Evolutionary conservation across 2,797 vertebrate genomes (phyloP), one percentile per base, ranked within the genome.

Genomic region (Sternotherus odoratus): DNA sequence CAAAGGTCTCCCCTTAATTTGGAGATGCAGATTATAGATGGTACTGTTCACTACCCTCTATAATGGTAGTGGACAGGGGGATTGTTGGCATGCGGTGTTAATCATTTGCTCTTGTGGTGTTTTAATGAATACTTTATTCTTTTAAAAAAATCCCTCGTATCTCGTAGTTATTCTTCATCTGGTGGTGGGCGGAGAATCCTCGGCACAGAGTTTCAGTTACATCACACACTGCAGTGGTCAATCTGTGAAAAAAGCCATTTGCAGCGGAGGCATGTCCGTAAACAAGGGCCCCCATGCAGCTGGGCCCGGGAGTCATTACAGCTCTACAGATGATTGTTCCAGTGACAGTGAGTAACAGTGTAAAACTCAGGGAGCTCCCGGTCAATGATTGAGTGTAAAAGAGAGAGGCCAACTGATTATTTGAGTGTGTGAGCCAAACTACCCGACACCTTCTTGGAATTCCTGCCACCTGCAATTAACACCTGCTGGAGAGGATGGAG

Each of bases 1-100:
- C 74, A 85, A 46, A 87, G 60, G 3, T 92, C 86, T 93, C 74
- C 23, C 11, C 30, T 83, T 93, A 57, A 66, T 77, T 72, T 66
- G 21, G 3, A 39, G 15, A 10, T 12, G 87, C 74, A 5, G 0
- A 5, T 82, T 94, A 50, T 36, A 84, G 51, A 33, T 72, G 3
- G 2, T 57, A 50, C 13, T 80, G 9, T 28, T 91, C 36, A 72
- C 89, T 43, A 43, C 43, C 43, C 5, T 43, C 43, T 43, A 43
- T 43, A 43, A 43, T 43, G 43, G 43, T 5, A 43, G 43, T 43
- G 43, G 8, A 43, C 43, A 43, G 74, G 69, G 46, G 30, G 16
- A 77, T 72, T 83, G 28, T 2, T 83, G 46, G 54, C 60, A 12
- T 33, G 33, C 51, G 43, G 43, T 43, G 43, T 43, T 43, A 43